Evolutionary conservation across 2,113 vertebrate genomes (phyloP), one percentile per base, ranked within the genome.

Genomic region (Cheirogaleus medius): DNA sequence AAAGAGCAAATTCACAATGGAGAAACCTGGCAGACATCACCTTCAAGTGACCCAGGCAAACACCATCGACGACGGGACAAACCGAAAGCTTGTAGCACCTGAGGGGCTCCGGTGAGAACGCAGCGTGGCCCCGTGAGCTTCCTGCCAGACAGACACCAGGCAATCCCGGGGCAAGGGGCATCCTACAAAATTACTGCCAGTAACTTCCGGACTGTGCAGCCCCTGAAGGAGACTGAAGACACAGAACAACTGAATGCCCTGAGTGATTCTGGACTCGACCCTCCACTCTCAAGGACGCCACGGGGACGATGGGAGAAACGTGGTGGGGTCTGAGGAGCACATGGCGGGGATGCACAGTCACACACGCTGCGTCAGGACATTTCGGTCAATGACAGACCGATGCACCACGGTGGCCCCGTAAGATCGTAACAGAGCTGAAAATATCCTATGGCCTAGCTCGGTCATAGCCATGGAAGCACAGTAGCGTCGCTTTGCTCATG

Each of bases 291-390:
- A 11, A 14, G 74, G 74, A 29, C 1, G 6, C 3, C 3, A 1
- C 0, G 18, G 11, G 42, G 14, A 32, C 13, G 17, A 11, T 7
- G 2, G 29, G 23, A 37, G 84, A 23, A 69, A 39, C 14, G 0
- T 5, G 5, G 3, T 0, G 5, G 44, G 21, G 13, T 25, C 44
- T 23, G 34, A 85, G 77, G 77, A 5, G 73, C 85, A 34, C 11
- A 1, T 1, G 18, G 74, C 5, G n/a, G 20, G 18, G 49, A 71
- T 5, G 42, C 14, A 23, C 18, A 4, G 27, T 47, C 14, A 5
- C 14, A 29, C 21, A 21, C 27, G 42, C 42, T 76, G 73, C 27
- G 3, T 18, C 42, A 32, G 27, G 37, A 71, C 69, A 47, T 8
- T 5, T 47, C 42, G 27, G 14, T 76, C 42, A 47, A 76, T 29